Evolutionary conservation across 2,113 vertebrate genomes (phyloP), one percentile per base, ranked within the genome.

Genomic region (Eulemur macaco): DNA sequence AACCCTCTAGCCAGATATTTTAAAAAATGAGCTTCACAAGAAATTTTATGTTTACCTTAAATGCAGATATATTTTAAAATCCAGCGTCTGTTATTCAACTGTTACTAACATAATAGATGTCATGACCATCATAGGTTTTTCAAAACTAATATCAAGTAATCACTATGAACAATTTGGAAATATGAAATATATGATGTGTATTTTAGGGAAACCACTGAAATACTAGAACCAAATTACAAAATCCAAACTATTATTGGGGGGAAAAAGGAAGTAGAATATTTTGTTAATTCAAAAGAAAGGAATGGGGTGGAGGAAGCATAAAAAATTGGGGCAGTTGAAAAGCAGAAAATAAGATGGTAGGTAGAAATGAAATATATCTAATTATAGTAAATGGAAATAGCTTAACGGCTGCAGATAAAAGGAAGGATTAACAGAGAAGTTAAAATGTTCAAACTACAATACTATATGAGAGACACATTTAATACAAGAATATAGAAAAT

Each of bases 11-110:
- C 60, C 85, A 93, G 17, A 68, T 90, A 10, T 93, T 96, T 82
- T 10, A 47, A 89, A 84, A 77, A 74, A 39, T 31, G 11, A 14
- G 8, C 52, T 73, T 68, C 27, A 92, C 6, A 47, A n/a, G 89
- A 54, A 60, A 91, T 85, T 96, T 89, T 80, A 42, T 91, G 56
- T 95, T 83, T 87, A n/a, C n/a, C 21, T 85, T 96, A 81, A 88
- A 74, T 96, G 21, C n/a, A 69, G 68, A 63, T 63, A 8, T 23
- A n/a, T 47, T 64, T 68, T 42, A 31, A 68, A 8, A 39, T 39
- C 4, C 23, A 50, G 27, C 34, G 39, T 54, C 31, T 95, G 20
- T 93, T 80, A 71, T 71, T 94, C 9, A 47, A 8, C 60, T 83
- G 31, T 87, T 88, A 89, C n/a, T 94, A 77, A 50, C 83, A 25